Base-by-base conservation (phyloP, 2,113 vertebrate species). In the Neotragus pygmaeus region DNA sequence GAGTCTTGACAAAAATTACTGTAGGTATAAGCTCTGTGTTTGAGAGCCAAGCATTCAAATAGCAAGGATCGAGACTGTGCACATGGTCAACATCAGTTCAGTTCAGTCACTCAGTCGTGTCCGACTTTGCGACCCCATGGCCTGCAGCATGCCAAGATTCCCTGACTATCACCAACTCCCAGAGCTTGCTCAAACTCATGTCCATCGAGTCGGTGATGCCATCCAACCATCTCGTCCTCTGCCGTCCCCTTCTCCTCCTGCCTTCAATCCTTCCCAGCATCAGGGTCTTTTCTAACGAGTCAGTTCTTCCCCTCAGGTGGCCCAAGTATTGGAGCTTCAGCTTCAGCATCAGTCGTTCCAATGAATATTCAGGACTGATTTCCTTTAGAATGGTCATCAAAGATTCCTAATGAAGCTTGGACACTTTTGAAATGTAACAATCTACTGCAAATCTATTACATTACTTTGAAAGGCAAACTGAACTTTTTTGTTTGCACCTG, bases 141-240 rank as follows among this genome's bases (percentile, higher is more conserved):
- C 1, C 66, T 36, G 66, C 1, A 70, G 66, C n/a, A 13, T 0
- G 0, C 66, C n/a, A 23, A 3, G 19, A 3, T 6, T 70, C n/a
- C 66, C 66, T 1, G n/a, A n/a, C n/a, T n/a, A 13, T 70, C n/a
- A 39, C 10, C n/a, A 23, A 23, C n/a, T 39, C n/a, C 66, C 0
- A 2, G 19, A 70, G n/a, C 5, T 12, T 12, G 19, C n/a, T 39
- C n/a, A 70, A 39, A 70, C n/a, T 70, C 66, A 23, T 6, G 66
- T 70, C n/a, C 66, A 23, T 70, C 2, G 5, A 39, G n/a, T 39
- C 1, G 0, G 66, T 39, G 66, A 39, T 39, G n/a, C 66, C 66
- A 70, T 70, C 66, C 66, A 70, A 12, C 66, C n/a, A 39, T 23
- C n/a, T 39, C n/a, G 5, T 70, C n/a, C n/a, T 70, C n/a, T 70